Conservation (phyloP, 2,797 vertebrate species). For the Mormyrops boulengeri region DNA sequence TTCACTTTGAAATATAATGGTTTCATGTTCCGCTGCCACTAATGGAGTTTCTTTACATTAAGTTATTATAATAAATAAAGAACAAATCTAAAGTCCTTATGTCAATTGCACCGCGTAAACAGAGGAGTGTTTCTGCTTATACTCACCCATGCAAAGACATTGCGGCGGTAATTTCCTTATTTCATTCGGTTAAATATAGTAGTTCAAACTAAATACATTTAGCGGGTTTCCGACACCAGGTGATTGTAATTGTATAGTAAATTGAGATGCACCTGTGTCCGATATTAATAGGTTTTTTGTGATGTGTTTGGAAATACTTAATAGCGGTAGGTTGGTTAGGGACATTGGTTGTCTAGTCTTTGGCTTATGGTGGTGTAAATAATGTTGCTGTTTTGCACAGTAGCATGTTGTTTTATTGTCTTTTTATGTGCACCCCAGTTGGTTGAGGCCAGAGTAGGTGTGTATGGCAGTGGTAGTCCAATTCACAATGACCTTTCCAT, state of each 20-base stretch:
- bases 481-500: neutral
- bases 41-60: neutral
- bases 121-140: neutral
- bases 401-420: neutral
- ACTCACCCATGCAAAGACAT: neutral
- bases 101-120: neutral
- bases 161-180: neutral
- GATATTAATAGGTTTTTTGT: neutral
- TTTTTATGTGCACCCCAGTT: neutral
- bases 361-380: conserved; percentile 7
- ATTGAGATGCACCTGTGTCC: neutral
- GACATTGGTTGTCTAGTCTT: neutral
- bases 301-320: neutral
- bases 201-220: neutral
- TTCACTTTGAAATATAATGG: neutral
- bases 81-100: neutral
- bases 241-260: neutral
- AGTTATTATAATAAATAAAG: neutral
- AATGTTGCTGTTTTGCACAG: conserved; percentile 27
- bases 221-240: neutral
- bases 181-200: neutral
- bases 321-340: neutral
- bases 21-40: neutral
- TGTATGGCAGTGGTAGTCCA: neutral
- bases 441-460: neutral